These are phyloP conservation scores for Pangasius mekongensis DNA, from an alignment of 2,797 vertebrate genomes.

Conservation along the genomic window DNA sequence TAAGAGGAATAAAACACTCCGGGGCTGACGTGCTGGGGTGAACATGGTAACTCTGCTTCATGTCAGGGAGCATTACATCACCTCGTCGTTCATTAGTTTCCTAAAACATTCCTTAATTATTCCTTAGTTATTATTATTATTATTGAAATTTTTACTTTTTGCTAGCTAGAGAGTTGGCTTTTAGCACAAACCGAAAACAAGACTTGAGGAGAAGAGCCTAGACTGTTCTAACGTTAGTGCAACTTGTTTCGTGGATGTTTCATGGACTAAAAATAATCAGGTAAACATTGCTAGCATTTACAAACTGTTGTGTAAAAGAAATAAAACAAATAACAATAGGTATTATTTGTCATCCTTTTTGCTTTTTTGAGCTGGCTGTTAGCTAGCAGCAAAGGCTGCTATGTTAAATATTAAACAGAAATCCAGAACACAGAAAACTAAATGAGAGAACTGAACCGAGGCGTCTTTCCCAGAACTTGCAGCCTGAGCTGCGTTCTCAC, in stretches of 20 bases:
- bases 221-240: neutral
- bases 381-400: neutral
- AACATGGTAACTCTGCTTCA: neutral
- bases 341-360: neutral
- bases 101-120: neutral
- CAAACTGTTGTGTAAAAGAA: neutral
- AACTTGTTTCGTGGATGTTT: neutral
- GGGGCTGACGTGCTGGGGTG: neutral
- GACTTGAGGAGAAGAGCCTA: neutral
- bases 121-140: neutral
- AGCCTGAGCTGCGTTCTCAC: slow-evolving; percentile 19
- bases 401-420: neutral
- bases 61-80: too few relatives aligned
- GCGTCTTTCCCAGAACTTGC: slow-evolving; percentile 20
- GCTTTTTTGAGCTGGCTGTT: neutral
- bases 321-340: neutral
- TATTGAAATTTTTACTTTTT: neutral
- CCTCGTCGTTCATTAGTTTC: too few relatives aligned
- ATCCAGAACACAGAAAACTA: neutral
- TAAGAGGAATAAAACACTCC: neutral
- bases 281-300: neutral
- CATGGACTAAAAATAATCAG: neutral
- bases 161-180: neutral
- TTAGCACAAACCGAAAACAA: neutral
- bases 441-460: neutral